These are phyloP conservation scores for Calyptomena viridis DNA, from an alignment of 2,113 vertebrate species.

Conservation along the genomic window DNA sequence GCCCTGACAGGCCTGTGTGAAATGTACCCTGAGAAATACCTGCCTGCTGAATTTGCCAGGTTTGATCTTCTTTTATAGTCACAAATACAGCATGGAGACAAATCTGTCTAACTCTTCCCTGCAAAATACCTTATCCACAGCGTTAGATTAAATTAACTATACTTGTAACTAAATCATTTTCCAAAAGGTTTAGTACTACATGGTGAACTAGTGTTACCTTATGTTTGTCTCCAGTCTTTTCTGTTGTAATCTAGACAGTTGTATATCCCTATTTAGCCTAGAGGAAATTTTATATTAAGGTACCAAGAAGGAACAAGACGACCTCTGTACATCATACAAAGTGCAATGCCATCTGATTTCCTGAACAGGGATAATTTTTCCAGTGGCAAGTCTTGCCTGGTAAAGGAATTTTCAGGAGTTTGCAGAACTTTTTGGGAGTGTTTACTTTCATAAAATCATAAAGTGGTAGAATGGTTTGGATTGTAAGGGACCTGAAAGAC, in stretches of 20 bases:
- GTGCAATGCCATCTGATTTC: background rate
- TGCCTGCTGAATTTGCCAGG: background rate
- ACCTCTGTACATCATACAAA: background rate
- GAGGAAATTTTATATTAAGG: background rate
- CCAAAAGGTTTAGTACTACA: background rate
- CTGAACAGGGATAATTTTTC: background rate
- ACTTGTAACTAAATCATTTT: background rate
- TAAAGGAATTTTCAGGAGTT: background rate
- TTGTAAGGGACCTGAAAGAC: background rate
- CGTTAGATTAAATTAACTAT: background rate
- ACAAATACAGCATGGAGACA: background rate
- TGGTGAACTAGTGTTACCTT: background rate
- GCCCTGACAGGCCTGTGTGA: background rate
- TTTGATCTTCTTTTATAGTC: background rate
- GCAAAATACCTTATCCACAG: fast-evolving
- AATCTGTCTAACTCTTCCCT: background rate
- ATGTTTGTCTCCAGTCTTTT: background rate
- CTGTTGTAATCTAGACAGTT: background rate
- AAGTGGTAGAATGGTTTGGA: background rate
- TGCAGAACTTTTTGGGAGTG: background rate
- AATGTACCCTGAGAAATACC: background rate
- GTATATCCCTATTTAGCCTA: background rate
- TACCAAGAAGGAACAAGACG: background rate
- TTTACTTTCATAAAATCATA: background rate
- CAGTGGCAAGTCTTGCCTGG: background rate